Evolutionary conservation across 2,113 vertebrate genomes (phyloP).

Genomic region (Otolemur garnettii): DNA sequence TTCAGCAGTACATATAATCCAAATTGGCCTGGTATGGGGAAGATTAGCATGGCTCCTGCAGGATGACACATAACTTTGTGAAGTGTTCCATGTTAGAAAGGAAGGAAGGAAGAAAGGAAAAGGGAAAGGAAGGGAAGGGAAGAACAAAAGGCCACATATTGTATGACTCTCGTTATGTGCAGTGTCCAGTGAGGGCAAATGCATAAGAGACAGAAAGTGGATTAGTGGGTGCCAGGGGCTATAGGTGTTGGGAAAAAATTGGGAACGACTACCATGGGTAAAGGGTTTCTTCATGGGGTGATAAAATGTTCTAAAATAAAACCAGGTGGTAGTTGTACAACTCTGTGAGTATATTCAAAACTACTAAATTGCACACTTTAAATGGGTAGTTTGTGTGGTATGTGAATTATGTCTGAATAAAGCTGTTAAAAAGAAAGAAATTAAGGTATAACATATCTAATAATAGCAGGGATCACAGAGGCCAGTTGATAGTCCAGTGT

Average conservation of each 20-base stretch:
- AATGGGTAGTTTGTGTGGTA: neutral
- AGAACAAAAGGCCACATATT: rapidly evolving
- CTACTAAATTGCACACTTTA: neutral
- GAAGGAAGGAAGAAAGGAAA: too few species aligned
- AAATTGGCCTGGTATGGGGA: too few species aligned
- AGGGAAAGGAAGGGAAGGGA: too few species aligned
- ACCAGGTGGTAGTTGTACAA: neutral
- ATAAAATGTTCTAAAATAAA: neutral
- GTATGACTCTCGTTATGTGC: rapidly evolving
- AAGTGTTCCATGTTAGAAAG: too few species aligned
- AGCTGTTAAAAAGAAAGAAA: neutral
- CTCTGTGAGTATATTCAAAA: neutral
- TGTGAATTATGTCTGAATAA: neutral
- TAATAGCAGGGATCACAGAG: neutral
- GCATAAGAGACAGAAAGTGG: neutral
- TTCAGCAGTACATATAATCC: too few species aligned
- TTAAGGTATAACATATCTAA: neutral
- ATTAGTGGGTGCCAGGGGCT: neutral
- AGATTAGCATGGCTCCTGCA: too few species aligned
- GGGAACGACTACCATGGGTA: neutral
- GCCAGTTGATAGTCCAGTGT: neutral
- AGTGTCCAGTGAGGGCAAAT: rapidly evolving
- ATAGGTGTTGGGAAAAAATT: rapidly evolving
- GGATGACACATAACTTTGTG: too few species aligned
- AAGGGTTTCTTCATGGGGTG: neutral